Conservation (phyloP, 2,797 vertebrate species). For the Crax fasciolata region DNA sequence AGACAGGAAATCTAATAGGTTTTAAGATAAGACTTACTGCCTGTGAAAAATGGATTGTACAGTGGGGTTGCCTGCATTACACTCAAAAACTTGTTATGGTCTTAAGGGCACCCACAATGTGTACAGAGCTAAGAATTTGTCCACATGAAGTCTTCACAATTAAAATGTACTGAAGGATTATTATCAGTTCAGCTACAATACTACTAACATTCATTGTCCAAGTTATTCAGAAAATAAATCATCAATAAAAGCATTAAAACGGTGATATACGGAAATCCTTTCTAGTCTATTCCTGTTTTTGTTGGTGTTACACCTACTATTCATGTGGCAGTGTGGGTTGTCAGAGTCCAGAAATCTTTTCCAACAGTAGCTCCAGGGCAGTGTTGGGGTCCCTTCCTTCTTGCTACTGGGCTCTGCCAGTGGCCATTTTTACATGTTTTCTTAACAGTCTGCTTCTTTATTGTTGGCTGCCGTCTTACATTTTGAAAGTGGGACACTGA, state of each 20-base stretch:
- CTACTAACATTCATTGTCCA: background rate
- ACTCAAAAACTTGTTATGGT: background rate
- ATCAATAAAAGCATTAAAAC: background rate
- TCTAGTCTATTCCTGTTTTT: background rate
- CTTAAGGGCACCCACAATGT: background rate
- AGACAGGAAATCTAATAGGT: background rate
- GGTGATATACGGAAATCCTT: fast-evolving
- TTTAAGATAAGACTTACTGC: background rate
- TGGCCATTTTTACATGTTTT: background rate
- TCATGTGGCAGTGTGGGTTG: background rate
- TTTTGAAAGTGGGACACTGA: background rate
- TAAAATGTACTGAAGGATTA: background rate
- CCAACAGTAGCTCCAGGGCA: background rate
- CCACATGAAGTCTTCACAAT: background rate
- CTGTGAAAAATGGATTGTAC: background rate
- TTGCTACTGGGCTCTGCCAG: background rate
- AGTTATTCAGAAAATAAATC: background rate
- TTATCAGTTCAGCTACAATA: background rate
- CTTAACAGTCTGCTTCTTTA: background rate
- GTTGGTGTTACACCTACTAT: background rate
- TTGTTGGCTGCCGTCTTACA: background rate
- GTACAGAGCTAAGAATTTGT: background rate
- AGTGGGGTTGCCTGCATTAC: background rate
- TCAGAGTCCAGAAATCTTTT: background rate
- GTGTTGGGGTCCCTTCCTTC: background rate